Percentiles rank a stretch among this genome's conserved stretches.
Evolutionary conservation across 2,113 vertebrate genomes (phyloP).

Genomic region (Gobiocypris rarus): DNA sequence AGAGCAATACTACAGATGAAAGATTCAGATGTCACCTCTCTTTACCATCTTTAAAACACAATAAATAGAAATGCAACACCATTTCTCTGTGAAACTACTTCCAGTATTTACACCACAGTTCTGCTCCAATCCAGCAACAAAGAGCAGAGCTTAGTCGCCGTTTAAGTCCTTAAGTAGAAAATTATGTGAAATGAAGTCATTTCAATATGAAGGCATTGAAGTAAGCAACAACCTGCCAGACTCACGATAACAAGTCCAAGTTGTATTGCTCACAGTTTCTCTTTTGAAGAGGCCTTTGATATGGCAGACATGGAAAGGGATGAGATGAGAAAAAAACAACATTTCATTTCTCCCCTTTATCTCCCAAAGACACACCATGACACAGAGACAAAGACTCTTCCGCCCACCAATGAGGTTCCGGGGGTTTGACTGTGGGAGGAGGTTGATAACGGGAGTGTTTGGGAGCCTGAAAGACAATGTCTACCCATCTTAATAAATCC

Average conservation of each 20-base stretch:
- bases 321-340: conserved; percentile 45
- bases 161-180: conserved; percentile 43
- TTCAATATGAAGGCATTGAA: conserved; percentile 54
- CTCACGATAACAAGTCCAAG: conserved; percentile 60
- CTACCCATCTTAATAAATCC: conserved; percentile 56
- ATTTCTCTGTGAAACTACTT: conserved; percentile 18
- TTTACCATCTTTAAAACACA: background rate
- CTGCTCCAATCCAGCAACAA: conserved; percentile 33
- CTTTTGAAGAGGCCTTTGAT: conserved; percentile 60
- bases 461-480: conserved; percentile 56
- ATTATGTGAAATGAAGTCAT: conserved; percentile 52
- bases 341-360: conserved; percentile 56
- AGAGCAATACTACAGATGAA: background rate
- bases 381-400: conserved; percentile 57
- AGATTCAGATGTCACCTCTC: background rate
- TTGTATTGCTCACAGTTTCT: conserved; percentile 56
- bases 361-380: conserved; percentile 58
- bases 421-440: conserved; percentile 57
- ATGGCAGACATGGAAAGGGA: conserved; percentile 51
- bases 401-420: conserved; percentile 43
- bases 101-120: background rate
- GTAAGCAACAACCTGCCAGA: conserved; percentile 57
- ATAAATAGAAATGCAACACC: background rate
- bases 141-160: conserved; percentile 16
- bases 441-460: conserved; percentile 53